phyloP scores from a whole-genome alignment of 2,113 vertebrate species.

The Nipponia nippon region DNA sequence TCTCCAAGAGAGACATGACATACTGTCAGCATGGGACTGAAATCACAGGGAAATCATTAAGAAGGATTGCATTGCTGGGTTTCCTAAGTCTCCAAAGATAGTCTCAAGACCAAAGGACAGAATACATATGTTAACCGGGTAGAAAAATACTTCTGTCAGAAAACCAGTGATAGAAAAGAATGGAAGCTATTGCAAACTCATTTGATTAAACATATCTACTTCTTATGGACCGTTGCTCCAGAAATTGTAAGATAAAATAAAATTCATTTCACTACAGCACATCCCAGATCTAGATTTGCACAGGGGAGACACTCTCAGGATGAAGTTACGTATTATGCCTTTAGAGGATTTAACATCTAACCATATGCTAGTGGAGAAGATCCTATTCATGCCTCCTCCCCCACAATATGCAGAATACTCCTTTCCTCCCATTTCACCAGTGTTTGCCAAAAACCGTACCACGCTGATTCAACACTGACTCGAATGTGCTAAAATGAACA shows the following conservation, averaged over 20 bases:
- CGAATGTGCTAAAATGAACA: background rate
- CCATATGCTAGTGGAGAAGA: background rate
- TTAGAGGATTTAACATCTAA: background rate
- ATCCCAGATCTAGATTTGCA: background rate
- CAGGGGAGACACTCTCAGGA: background rate
- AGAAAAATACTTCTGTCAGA: background rate
- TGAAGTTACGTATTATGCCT: background rate
- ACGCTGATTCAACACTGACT: background rate
- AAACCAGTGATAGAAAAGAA: background rate
- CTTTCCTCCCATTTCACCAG: background rate
- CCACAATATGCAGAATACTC: conserved; percentile 15
- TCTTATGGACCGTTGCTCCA: background rate
- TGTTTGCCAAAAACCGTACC: background rate
- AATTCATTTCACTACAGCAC: background rate
- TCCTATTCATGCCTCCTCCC: conserved; percentile 1
- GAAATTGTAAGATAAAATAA: background rate
- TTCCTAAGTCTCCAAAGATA: background rate
- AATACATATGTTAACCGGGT: background rate
- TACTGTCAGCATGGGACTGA: background rate
- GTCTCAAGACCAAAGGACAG: background rate
- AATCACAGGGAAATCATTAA: background rate
- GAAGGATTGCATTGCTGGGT: background rate
- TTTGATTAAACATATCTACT: background rate
- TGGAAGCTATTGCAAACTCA: background rate
- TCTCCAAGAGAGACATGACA: background rate